phyloP scores from a whole-genome alignment of 2,888 invertebrate species.

The Sesia apiformis region DNA sequence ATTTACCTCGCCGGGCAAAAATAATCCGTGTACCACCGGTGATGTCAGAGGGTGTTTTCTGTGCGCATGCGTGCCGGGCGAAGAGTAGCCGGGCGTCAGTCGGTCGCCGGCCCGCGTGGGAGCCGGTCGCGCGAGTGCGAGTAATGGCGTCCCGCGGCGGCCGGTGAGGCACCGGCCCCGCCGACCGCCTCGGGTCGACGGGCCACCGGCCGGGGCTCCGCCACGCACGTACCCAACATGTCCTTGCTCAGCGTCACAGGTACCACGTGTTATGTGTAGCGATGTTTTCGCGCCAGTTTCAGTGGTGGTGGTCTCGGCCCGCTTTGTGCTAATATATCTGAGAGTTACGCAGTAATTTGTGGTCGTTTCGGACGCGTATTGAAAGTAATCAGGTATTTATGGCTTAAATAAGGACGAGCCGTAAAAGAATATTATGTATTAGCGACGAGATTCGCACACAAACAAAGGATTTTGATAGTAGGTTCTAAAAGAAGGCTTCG shows the following conservation, averaged over 20 bases:
- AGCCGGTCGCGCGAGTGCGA: conserved; percentile 61
- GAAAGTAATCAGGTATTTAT: conserved; percentile 32
- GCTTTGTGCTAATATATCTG: conserved; percentile 34
- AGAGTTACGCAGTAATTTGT: conserved; percentile 34
- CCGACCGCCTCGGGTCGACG: conserved; percentile 73
- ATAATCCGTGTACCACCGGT: conserved; percentile 67
- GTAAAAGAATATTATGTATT: no score
- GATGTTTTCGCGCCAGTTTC: conserved; percentile 28
- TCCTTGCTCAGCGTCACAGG: conserved; percentile 75
- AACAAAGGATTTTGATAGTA: no score
- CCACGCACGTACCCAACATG: conserved; percentile 58
- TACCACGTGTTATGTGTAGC: conserved; percentile 19
- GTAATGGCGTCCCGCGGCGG: conserved; percentile 70
- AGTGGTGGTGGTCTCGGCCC: conserved; percentile 11
- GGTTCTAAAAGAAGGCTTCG: no score
- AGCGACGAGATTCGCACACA: no score
- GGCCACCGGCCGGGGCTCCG: conserved; percentile 49
- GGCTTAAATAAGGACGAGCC: conserved; percentile 5
- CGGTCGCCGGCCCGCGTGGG: conserved; percentile 63
- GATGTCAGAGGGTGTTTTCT: conserved; percentile 48
- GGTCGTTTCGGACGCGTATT: conserved; percentile 44
- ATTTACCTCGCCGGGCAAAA: conserved; percentile 73
- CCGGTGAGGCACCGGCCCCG: conserved; percentile 73
- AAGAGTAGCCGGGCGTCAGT: conserved; percentile 42
- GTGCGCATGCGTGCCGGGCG: conserved; percentile 28